Evolutionary conservation across 2,113 vertebrate genomes (phyloP), one percentile per base, ranked within the genome.

Genomic region (Mirza zaza): DNA sequence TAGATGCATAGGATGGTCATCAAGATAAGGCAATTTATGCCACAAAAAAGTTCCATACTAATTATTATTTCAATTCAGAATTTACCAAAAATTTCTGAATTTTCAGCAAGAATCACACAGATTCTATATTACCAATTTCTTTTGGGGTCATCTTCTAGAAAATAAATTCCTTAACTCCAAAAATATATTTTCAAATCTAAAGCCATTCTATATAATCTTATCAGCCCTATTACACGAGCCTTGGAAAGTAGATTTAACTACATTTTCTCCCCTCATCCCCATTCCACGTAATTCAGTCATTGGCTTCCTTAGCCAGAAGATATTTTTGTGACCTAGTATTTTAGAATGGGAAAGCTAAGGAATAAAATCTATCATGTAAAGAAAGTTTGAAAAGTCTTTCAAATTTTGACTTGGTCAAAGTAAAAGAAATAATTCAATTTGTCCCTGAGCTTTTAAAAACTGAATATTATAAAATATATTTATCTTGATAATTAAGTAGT

Each of bases 401-500:
- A 94, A 92, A 88, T 94, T 67, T 82, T 92, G 59, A 82, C 55
- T 48, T 95, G 87, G 14, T 85, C 57, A 68, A 52, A 97, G n/a
- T 71, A 45, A 92, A 94, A 92, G 45, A 93, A 95, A 94, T 32
- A 55, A 93, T 42, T 92, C 73, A 75, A 94, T 75, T n/a, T 96
- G 68, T 13, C 63, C 77, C 36, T 83, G 42, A 90, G 75, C 84
- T 97, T 96, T 71, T 92, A 94, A 48, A 95, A 76, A 93, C 8
- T 42, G 45, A 93, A 82, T 90, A 93, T 27, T 83, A 79, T 83
- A 50, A 89, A 93, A 85, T 27, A 79, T 50, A 77, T 63, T 94
- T 81, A 87, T 76, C 32, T 70, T 87, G 21, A 97, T 45, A 95
- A 42, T 48, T 20, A 65, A 94, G 84, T 76, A 20, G 48, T 82